Evolutionary conservation across 1,140 invertebrate genomes (phyloP).

Genomic region (Manduca sexta): DNA sequence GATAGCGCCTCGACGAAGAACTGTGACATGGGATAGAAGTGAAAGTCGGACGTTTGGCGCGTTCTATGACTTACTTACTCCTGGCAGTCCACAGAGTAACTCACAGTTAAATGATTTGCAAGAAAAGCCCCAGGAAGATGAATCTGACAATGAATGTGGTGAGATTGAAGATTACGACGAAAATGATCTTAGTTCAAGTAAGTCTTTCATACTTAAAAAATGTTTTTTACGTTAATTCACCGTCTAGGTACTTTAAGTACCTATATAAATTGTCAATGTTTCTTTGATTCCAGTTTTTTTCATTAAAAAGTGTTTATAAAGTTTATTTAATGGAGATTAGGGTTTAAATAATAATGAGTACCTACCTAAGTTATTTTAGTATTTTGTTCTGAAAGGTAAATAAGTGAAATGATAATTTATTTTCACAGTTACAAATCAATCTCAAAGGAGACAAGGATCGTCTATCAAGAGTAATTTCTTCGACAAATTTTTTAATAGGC

Average conservation of each 20-base stretch:
- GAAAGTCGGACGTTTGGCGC: conserved; percentile 44
- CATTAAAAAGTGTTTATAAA: too few relatives aligned
- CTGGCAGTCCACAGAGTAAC: conserved; percentile 12
- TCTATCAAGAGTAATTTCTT: conserved; percentile 25
- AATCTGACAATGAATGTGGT: conserved; percentile 45
- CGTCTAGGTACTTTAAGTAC: too few relatives aligned
- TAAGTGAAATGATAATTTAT: not conserved
- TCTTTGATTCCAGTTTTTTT: too few relatives aligned
- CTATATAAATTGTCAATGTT: too few relatives aligned
- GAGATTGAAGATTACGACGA: conserved; percentile 64
- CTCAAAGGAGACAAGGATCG: conserved; percentile 22
- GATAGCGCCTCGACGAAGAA: conserved; percentile 49
- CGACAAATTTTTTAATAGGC: conserved; percentile 2
- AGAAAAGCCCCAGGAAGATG: conserved; percentile 45
- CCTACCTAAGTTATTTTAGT: too few relatives aligned
- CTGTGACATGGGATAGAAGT: conserved; percentile 13
- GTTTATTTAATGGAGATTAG: too few relatives aligned
- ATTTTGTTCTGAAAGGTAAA: too few relatives aligned
- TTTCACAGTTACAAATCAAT: conserved; percentile 8
- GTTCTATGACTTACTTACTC: conserved; percentile 40
- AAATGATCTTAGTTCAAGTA: conserved; percentile 55
- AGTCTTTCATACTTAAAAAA: too few relatives aligned
- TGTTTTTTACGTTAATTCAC: too few relatives aligned
- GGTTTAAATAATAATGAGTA: too few relatives aligned
- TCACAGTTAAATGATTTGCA: conserved; percentile 25